A percentile compares a stretch with the other conserved stretches of the same genome.
Conservation (phyloP, 2,797 vertebrate genomes). For the Hippopotamyrus pictus region DNA sequence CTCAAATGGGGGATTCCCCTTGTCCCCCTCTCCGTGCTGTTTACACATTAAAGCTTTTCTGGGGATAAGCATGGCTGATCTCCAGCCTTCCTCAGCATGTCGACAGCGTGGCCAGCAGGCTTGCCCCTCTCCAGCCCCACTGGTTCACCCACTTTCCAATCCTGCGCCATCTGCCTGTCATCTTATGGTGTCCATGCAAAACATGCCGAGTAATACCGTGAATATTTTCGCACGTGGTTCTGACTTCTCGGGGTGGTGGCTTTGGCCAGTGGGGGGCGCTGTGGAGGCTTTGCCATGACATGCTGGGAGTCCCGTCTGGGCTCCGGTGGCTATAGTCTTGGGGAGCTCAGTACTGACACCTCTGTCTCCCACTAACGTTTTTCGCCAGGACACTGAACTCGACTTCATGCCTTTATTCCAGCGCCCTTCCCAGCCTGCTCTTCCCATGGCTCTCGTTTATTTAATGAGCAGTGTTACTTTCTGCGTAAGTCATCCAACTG, state of each 20-base stretch:
- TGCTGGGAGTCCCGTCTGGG: not conserved
- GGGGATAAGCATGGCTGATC: not conserved
- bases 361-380: not conserved
- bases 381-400: not conserved
- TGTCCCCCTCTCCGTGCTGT: not conserved
- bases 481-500: not conserved
- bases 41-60: not conserved
- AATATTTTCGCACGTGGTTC: not conserved
- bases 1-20: not conserved
- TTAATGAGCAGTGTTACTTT: not conserved
- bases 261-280: not conserved
- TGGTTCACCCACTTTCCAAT: not conserved
- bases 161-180: not conserved
- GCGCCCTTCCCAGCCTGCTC: not conserved
- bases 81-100: no score
- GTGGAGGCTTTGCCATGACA: not conserved
- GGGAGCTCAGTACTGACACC: not conserved
- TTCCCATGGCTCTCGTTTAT: not conserved
- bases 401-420: not conserved
- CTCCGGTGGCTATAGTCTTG: not conserved
- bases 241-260: not conserved
- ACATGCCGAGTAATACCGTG: not conserved
- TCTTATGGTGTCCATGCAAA: not conserved
- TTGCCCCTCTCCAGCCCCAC: not conserved
- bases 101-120: not conserved